Evolutionary conservation across 2,888 invertebrate species (phyloP), one percentile per base, ranked within the genome.

Genomic region (Unio delphinus): DNA sequence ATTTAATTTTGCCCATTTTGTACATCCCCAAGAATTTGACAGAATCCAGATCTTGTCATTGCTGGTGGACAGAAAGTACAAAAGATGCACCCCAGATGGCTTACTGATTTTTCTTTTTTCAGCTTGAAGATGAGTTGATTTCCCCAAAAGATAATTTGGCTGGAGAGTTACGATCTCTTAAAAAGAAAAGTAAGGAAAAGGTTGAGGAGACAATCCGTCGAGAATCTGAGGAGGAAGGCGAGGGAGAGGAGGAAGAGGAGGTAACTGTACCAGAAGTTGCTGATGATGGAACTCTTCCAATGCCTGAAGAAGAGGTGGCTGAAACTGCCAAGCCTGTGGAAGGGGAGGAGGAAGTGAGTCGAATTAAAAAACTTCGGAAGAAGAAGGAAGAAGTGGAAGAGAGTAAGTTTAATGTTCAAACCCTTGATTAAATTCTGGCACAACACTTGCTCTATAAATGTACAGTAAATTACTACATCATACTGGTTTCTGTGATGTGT

Each of bases 101-200:
- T 45, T 45, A 45, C 15, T 45, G 15, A 45, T 45, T n/a, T 58
- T 55, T 70, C n/a, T 54, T 61, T 20, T 34, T 72, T 6, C 67
- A 86, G 86, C 69, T 87, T 30, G 84, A 85, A 5, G 76, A 83
- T 64, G 75, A 73, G 58, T 75, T 86, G 8, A 79, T 70, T 55
- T 83, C 85, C 0, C 85, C 83, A n/a, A 83, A 86, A 78, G 86
- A 85, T 73, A 85, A 86, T 78, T 68, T 86, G 54, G 80, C 80
- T 8, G 73, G 79, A 54, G 83, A 87, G 70, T 71, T 87, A 63
- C 80, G 82, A 57, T 82, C 81, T 20, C 81, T 82, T 7, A 86
- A 86, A 67, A 78, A 79, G 72, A 80, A 80, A 69, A 86, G 86
- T 71, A 78, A 74, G 55, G 79, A 81, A 68, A 81, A 81, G 59